These are phyloP conservation scores for Anastrepha ludens DNA, from an alignment of 1,140 invertebrate genomes.

Conservation along the genomic window DNA sequence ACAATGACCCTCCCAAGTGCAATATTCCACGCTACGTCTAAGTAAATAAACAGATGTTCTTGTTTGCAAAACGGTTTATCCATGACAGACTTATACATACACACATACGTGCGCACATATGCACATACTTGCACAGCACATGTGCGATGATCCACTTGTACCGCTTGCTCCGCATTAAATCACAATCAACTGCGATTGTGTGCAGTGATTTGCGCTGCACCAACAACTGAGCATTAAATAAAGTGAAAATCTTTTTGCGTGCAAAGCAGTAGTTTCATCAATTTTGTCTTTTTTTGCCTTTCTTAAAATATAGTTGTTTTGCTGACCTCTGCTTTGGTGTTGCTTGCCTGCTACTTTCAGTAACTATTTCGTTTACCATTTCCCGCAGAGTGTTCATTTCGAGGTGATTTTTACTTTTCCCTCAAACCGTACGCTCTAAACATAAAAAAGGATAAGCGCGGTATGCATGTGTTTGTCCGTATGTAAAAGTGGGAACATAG, in stretches of 20 bases:
- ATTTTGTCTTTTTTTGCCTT: neutral
- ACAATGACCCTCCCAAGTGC: neutral
- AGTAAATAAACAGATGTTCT: neutral
- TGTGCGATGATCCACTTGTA: neutral
- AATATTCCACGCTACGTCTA: neutral
- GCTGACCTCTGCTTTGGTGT: neutral
- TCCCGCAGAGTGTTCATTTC: neutral
- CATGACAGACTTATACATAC: neutral
- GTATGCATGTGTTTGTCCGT: neutral
- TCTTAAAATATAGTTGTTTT: neutral
- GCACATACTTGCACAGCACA: neutral
- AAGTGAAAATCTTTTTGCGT: neutral
- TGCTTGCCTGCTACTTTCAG: too few species aligned
- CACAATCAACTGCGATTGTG: conserved; percentile 13
- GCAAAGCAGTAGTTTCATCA: neutral
- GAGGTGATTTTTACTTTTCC: neutral
- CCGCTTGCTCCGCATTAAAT: conserved; percentile 9
- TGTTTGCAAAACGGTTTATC: conserved; percentile 30
- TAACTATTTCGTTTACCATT: too few species aligned
- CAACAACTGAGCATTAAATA: neutral
- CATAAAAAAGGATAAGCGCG: neutral
- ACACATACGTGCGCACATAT: neutral
- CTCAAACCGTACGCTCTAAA: neutral
- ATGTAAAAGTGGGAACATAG: neutral
- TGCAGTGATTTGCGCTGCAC: neutral